Evolutionary conservation across 1,140 invertebrate genomes (phyloP).

Genomic region (Geopemphigus sp.): DNA sequence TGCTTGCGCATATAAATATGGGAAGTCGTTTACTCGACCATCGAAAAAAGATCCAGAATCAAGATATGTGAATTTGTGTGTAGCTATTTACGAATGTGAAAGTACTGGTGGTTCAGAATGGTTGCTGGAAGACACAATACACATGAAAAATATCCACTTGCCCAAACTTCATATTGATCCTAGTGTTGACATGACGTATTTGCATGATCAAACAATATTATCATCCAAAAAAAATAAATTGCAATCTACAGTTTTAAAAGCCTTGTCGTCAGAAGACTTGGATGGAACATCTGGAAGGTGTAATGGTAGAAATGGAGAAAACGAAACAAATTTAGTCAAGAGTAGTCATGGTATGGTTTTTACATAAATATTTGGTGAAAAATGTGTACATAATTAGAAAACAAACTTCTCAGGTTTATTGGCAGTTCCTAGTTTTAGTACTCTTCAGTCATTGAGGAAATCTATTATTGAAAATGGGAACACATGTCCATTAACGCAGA

Average conservation of each 20-base stretch:
- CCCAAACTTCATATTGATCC: constrained; percentile 77
- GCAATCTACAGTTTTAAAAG: constrained; percentile 54
- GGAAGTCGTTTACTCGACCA: constrained; percentile 78
- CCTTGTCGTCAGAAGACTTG: constrained; percentile 54
- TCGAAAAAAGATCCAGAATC: constrained; percentile 75
- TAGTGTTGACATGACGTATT: constrained; percentile 76
- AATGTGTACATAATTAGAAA: no score
- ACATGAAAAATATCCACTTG: constrained; percentile 82
- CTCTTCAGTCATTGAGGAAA: constrained; percentile 80
- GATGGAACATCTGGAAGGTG: constrained; percentile 51
- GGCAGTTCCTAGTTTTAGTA: constrained; percentile 89
- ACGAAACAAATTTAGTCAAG: constrained; percentile 53
- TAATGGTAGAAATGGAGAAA: constrained; percentile 51
- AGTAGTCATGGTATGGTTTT: constrained; percentile 50
- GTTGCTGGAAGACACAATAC: constrained; percentile 93
- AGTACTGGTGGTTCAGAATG: constrained; percentile 96
- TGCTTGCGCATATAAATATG: constrained; percentile 93
- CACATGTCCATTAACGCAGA: constrained; percentile 81
- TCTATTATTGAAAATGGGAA: constrained; percentile 89
- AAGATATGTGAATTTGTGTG: constrained; percentile 87
- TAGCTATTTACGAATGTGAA: constrained; percentile 99
- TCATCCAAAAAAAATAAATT: constrained; percentile 55
- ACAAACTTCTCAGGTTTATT: constrained; percentile 63
- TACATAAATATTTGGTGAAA: background rate
- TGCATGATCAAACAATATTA: constrained; percentile 77